A percentile compares a stretch with the other conserved stretches of the same genome.
These are phyloP conservation scores for Atherinomorus stipes DNA, from an alignment of 2,113 vertebrate species.

Conservation along the genomic window DNA sequence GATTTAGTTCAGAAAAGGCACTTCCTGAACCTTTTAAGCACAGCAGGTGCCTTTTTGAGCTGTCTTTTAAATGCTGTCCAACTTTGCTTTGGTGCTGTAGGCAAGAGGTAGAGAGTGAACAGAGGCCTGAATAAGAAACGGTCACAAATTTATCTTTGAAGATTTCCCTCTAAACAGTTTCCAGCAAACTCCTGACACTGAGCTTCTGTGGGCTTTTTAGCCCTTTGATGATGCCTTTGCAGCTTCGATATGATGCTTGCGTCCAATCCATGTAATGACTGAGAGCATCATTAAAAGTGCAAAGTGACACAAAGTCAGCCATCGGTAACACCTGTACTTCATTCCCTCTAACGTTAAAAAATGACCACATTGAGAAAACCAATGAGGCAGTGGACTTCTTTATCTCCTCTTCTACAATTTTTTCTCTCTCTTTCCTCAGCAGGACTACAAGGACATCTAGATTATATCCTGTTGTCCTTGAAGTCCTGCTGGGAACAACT, in stretches of 20 bases:
- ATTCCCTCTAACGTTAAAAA: constrained; percentile 23
- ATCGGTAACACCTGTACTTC: constrained; percentile 40
- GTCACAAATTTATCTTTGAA: constrained; percentile 1
- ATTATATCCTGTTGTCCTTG: constrained; percentile 6
- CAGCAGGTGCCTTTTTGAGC: neutral
- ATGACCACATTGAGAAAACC: constrained; percentile 7
- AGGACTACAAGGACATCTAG: constrained; percentile 3
- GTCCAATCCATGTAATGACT: constrained; percentile 21
- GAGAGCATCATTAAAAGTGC: constrained; percentile 26
- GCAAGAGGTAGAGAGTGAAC: neutral
- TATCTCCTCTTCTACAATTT: neutral
- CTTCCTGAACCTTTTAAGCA: neutral
- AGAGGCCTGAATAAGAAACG: neutral
- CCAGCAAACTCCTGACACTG: neutral
- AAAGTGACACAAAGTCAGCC: constrained; percentile 12
- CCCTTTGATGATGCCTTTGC: constrained; percentile 3
- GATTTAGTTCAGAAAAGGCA: constrained; percentile 5
- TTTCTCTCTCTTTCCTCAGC: neutral
- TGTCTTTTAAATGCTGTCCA: neutral
- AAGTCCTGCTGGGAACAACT: constrained; percentile 4
- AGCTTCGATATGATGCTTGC: constrained; percentile 6
- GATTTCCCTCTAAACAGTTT: constrained; percentile 14
- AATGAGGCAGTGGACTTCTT: constrained; percentile 8
- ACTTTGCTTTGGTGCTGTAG: neutral
- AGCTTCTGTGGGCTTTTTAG: neutral